Evolutionary conservation across 2,888 invertebrate genomes (phyloP), one percentile per base, ranked within the genome.

Genomic region (Mimumesa dahlbomi): DNA sequence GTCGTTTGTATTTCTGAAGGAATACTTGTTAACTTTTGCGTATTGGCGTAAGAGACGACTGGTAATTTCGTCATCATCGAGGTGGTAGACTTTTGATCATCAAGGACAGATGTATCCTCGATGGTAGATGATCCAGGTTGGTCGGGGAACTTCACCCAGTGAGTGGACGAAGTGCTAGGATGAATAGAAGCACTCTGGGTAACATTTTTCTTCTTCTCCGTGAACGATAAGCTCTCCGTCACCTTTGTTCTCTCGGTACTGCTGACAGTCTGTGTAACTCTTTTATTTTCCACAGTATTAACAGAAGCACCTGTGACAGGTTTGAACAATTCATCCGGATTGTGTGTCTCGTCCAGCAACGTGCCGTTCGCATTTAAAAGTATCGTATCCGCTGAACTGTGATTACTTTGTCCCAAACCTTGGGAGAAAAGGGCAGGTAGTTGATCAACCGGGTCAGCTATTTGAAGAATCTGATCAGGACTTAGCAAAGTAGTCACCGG

Each of bases 291-390:
- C 14, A 40, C 40, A 1, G 9, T 31, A 14, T 19, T 11, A 4
- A 21, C 4, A n/a, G 46, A 38, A 0, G 65, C 11, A 5, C 70
- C 69, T 6, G 68, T 62, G 1, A 29, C 48, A 0, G 89, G 88
- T 29, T 81, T 84, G 43, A 89, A 89, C 4, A 89, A 69, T 45
- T 90, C 90, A 46, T 90, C 90, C 1, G 90, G 90, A 75, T 89
- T 87, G 48, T 89, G 75, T 2, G 84, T 80, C 65, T 90, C 89
- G 31, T 89, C 80, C 6, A 90, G 84, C 1, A 82, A 76, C 1
- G 89, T 88, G 0, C 91, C 91, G 59, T 91, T 90, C 66, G 87
- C 87, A 69, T 90, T 89, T 3, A 90, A 66, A 4, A 91, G 80
- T 57, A 91, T 87, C 6, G 91, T 91, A 22, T 91, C 91, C 1